Evolutionary conservation across 2,888 invertebrate genomes (phyloP).

Genomic region (Campoplex capitator): DNA sequence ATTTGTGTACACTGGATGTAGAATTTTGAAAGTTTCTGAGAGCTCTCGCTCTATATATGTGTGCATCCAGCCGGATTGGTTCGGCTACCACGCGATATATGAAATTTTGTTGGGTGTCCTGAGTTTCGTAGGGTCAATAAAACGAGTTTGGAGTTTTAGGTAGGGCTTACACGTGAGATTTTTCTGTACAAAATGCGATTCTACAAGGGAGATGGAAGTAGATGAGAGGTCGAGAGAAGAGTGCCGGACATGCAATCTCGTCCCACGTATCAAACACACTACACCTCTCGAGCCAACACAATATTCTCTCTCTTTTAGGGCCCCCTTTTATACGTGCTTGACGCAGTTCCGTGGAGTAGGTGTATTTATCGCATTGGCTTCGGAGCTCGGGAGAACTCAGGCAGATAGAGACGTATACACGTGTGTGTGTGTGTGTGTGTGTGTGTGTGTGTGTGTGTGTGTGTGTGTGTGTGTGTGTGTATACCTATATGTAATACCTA

Average conservation of each 20-base stretch:
- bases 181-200: slow-evolving; percentile 35
- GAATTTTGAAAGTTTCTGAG: slow-evolving; percentile 32
- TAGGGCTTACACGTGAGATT: slow-evolving; percentile 18
- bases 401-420: slow-evolving; percentile 4
- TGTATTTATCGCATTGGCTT: slow-evolving; percentile 67
- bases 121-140: slow-evolving; percentile 50
- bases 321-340: slow-evolving; percentile 35
- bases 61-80: not conserved
- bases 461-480: not conserved
- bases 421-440: not conserved
- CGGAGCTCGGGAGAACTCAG: slow-evolving; percentile 23
- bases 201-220: slow-evolving; percentile 13
- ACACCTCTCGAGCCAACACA: slow-evolving; percentile 58
- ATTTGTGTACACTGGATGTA: not conserved
- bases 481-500: slow-evolving; percentile 33
- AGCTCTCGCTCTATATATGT: not conserved
- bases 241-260: slow-evolving; percentile 66
- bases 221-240: slow-evolving; percentile 33
- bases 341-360: slow-evolving; percentile 60
- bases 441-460: not conserved
- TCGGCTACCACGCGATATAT: slow-evolving; percentile 23
- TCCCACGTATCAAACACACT: slow-evolving; percentile 59
- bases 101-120: slow-evolving; percentile 39
- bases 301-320: slow-evolving; percentile 54
- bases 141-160: slow-evolving; percentile 36